These are phyloP conservation scores for Unio delphinus DNA, from an alignment of 2,888 invertebrate genomes.

Conservation along the genomic window DNA sequence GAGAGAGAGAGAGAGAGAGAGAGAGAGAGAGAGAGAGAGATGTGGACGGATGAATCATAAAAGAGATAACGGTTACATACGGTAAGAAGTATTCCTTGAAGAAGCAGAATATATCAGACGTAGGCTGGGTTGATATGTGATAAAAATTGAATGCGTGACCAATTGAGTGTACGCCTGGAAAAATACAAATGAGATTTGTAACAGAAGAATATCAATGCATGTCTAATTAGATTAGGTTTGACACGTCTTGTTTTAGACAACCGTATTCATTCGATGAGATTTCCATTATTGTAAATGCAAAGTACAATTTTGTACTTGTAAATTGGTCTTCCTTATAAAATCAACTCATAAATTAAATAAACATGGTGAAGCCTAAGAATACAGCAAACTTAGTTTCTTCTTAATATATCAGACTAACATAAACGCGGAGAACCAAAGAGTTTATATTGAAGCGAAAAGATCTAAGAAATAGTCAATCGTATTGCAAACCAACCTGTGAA, in stretches of 20 bases:
- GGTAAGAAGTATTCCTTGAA: constrained; percentile 59
- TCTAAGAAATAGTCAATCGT: too few relatives aligned
- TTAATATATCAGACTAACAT: too few relatives aligned
- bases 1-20: constrained; percentile 5
- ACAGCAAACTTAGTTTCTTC: too few relatives aligned
- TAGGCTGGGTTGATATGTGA: constrained; percentile 77
- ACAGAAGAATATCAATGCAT: background rate
- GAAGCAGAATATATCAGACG: constrained; percentile 57
- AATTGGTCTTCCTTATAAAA: too few relatives aligned
- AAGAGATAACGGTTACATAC: constrained; percentile 35
- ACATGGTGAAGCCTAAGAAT: too few relatives aligned
- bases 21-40: constrained; percentile 3
- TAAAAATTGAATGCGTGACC: constrained; percentile 79
- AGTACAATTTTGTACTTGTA: too few relatives aligned
- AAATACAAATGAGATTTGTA: background rate
- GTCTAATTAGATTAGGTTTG: too few relatives aligned
- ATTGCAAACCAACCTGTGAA: constrained; percentile 73
- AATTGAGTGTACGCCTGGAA: constrained; percentile 75
- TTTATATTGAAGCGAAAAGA: too few relatives aligned
- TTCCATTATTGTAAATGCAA: too few relatives aligned
- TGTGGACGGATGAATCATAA: background rate
- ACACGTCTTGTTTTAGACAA: background rate
- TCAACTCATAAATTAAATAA: too few relatives aligned
- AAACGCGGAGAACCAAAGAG: too few relatives aligned
- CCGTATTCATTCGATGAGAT: background rate